phyloP scores from a whole-genome alignment of 2,888 invertebrate genomes.

The Merodon equestris region DNA sequence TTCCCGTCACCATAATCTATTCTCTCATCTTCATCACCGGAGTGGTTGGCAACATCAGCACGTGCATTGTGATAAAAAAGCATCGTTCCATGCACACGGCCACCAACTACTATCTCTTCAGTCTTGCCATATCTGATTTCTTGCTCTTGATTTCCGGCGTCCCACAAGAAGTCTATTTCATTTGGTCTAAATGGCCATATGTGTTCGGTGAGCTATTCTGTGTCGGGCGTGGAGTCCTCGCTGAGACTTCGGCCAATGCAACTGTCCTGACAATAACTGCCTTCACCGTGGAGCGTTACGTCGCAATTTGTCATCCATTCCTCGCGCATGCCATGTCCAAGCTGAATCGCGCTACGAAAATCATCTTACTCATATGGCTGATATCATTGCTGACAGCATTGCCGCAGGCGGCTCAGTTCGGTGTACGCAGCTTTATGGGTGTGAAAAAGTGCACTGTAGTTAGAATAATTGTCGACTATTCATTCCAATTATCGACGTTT shows the following conservation, averaged over 20 bases:
- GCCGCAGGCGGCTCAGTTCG: constrained; percentile 90
- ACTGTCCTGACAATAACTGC: constrained; percentile 89
- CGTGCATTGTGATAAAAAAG: constrained; percentile 89
- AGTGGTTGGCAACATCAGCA: constrained; percentile 89
- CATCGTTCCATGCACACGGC: constrained; percentile 92
- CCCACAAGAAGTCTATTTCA: constrained; percentile 89
- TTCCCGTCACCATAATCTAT: constrained; percentile 88
- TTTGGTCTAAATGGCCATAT: constrained; percentile 89
- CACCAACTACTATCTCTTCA: constrained; percentile 90
- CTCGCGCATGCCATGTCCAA: constrained; percentile 89
- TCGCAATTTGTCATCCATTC: constrained; percentile 83
- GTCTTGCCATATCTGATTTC: constrained; percentile 90
- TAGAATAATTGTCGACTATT: constrained; percentile 79
- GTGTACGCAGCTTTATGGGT: constrained; percentile 79
- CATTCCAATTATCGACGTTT: constrained; percentile 83
- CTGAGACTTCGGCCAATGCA: constrained; percentile 90
- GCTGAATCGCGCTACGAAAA: constrained; percentile 88
- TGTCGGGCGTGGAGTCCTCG: constrained; percentile 86
- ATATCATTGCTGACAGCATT: constrained; percentile 86
- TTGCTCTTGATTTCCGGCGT: constrained; percentile 84
- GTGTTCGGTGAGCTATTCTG: constrained; percentile 90
- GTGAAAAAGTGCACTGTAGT: constrained; percentile 76
- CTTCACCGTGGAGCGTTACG: constrained; percentile 88
- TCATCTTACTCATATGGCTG: constrained; percentile 88
- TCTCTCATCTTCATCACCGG: constrained; percentile 88